These are phyloP conservation scores for Aricia agestis DNA, from an alignment of 1,140 invertebrate species.

Conservation along the genomic window DNA sequence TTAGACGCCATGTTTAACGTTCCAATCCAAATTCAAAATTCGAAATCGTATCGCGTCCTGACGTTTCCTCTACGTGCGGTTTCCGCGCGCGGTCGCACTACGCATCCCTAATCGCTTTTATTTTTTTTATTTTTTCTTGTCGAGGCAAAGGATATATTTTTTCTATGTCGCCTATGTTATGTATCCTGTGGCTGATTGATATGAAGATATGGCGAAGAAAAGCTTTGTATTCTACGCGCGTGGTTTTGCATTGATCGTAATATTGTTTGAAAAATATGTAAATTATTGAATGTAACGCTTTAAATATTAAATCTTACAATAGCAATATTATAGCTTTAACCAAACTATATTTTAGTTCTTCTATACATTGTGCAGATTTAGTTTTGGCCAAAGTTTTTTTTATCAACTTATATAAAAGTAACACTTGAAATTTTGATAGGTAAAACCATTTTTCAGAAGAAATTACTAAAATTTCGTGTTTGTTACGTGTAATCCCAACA, in stretches of 20 bases:
- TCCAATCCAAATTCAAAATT: conserved; percentile 66
- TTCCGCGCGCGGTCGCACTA: conserved; percentile 61
- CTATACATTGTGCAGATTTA: too few relatives aligned
- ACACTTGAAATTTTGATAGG: too few relatives aligned
- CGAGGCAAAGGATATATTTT: conserved; percentile 40
- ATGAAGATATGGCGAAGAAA: conserved; percentile 48
- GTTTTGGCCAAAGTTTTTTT: too few relatives aligned
- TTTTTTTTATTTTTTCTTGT: conserved; percentile 48
- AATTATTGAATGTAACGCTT: not conserved
- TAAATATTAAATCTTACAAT: too few relatives aligned
- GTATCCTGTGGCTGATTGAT: conserved; percentile 70
- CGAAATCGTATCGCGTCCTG: conserved; percentile 72
- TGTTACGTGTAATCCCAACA: too few relatives aligned
- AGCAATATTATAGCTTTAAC: too few relatives aligned
- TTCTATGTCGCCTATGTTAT: conserved; percentile 44
- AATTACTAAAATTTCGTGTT: too few relatives aligned
- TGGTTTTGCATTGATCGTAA: conserved; percentile 8
- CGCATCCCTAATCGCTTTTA: conserved; percentile 66
- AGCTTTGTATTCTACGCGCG: conserved; percentile 46
- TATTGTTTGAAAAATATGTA: conserved; percentile 9
- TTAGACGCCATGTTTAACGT: conserved; percentile 57
- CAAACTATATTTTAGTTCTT: too few relatives aligned
- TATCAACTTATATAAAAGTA: too few relatives aligned
- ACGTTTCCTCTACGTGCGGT: conserved; percentile 74
- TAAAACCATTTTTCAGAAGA: too few relatives aligned